Evolutionary conservation across 1,140 invertebrate species (phyloP), one percentile per base, ranked within the genome.

Genomic region (Lordiphosa mommai): DNA sequence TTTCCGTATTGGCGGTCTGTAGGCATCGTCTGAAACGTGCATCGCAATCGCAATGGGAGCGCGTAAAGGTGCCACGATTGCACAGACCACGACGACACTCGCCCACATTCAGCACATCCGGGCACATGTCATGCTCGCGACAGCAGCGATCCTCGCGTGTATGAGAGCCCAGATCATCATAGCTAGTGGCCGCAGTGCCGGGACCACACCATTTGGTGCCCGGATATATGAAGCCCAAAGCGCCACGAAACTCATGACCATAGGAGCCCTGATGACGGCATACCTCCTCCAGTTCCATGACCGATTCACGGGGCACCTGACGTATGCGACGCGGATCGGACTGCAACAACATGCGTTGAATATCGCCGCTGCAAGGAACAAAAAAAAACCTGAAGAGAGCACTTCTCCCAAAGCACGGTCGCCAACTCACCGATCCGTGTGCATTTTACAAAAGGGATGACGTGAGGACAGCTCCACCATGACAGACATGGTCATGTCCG

Each of bases 151-250:
- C 94, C 53, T 94, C 93, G 13, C 91, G 90, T 0, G 82, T 53
- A 72, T 94, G 92, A 3, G 88, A 73, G 0, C 94, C 94, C 14
- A 95, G 86, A 32, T 95, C 94, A 20, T 92, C 89, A 73, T 92
- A 93, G 44, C 91, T 90, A 0, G 66, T 68, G 0, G 94, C 92
- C 7, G 90, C 86, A 56, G 92, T 92, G 1, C 89, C 93, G 2
- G 93, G 92, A 6, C 94, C 94, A 66, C 93, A 94, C 94, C 94
- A 94, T 72, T 94, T 93, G 0, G 94, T 94, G 0, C 93, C 94
- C 61, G 91, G 90, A 68, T 92, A 92, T 27, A 92, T 87, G 52
- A 89, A 89, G 32, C 88, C 88, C 4, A 89, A 49, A 0, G 87
- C 88, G 20, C 90, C 90, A 50, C 91, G 89, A 47, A 79, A 84